Evolutionary conservation across 2,888 invertebrate genomes (phyloP), one percentile per base, ranked within the genome.

Genomic region (Griposia aprilina): DNA sequence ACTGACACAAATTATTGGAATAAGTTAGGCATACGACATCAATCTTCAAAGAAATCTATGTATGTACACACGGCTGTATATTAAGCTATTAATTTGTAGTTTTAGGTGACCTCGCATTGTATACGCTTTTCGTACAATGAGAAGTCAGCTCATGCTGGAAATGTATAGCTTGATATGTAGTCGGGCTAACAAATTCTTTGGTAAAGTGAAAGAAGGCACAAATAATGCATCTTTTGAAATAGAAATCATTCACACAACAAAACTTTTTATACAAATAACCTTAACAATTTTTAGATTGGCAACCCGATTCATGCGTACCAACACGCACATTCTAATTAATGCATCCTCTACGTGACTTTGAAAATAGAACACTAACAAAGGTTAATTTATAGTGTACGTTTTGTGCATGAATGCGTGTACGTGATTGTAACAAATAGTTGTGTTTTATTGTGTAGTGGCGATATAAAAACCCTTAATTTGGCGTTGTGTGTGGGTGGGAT

Each of bases 391-490:
- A 88, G 90, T 89, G 89, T 86, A 88, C 91, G 92, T 93, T 94
- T 94, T 90, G 92, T 93, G 89, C 88, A 90, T 86, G 83, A 80
- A 85, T 92, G 90, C 92, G 91, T 92, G 91, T 89, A 95, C 95
- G 95, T 96, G 95, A 94, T 95, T 91, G 82, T 84, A 93, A 95
- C 95, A 96, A 95, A 94, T 91, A 90, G 87, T 87, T 80, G 45
- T 67, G 87, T 88, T 86, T 91, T 90, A 93, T 94, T 94, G 93
- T 94, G 90, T 82, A 82, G 77, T 81, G 77, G 80, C 75, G 80
- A 87, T 85, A 90, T 91, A 92, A 91, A 83, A 92, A 91, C 90
- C 89, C 86, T 89, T 89, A 91, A 88, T 90, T 89, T 91, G 45
- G 73, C 87, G 81, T 81, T 85, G 86, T 90, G 92, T 91, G 93